Evolutionary conservation across 2,113 vertebrate species (phyloP), one percentile per base, ranked within the genome.

Genomic region (Procapra przewalskii): DNA sequence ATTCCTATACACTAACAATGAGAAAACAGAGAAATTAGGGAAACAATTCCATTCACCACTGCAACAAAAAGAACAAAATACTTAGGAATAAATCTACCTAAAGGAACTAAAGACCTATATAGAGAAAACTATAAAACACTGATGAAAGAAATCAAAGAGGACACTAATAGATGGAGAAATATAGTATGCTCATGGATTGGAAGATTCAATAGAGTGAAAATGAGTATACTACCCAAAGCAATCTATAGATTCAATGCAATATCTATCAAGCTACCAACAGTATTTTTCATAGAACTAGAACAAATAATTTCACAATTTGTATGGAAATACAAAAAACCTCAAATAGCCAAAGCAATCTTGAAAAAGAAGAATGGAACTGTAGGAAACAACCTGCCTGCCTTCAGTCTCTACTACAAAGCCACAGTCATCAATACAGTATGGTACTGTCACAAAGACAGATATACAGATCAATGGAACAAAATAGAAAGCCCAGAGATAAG

Each of bases 191-290:
- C 62, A n/a, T n/a, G 33, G 62, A n/a, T 10, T 5, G 16, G 62
- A 67, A 67, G 33, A 67, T n/a, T 67, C 16, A n/a, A 67, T 10
- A n/a, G 0, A n/a, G 33, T 5, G 16, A 67, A 67, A 67, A 67
- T n/a, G 16, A n/a, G 16, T 67, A 67, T 19, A 67, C 33, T n/a
- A n/a, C 7, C 2, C 33, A 67, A 67, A 67, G 33, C 62, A 67
- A 67, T 67, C 33, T 67, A n/a, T 2, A 19, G 33, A 67, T 67
- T 67, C 33, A n/a, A 19, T n/a, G 62, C 16, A 67, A n/a, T n/a
- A 0, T 1, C 33, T n/a, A 19, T n/a, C 7, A 67, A 67, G 62
- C 62, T n/a, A 67, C 33, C 62, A n/a, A 5, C 0, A 1, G 16
- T 5, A 67, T n/a, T 67, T 67, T 67, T 67, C 62, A n/a, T 7